Base-by-base conservation (phyloP, 1,140 invertebrate genomes). In the Eumaeus atala region DNA sequence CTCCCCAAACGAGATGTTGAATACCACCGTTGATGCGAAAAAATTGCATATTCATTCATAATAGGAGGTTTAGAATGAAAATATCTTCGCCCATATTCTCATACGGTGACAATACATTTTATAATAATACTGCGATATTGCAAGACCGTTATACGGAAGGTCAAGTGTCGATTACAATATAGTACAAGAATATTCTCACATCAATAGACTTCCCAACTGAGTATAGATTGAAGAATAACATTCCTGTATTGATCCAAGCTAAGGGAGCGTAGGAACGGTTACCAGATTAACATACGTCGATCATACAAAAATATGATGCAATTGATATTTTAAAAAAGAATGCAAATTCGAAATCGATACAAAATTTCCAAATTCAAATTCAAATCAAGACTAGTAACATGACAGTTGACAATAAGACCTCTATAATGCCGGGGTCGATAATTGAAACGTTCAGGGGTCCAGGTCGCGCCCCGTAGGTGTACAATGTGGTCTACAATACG, bases 401-500 rank as follows among this genome's bases (percentile, higher is more conserved):
- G 33, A 44, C 33, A 53, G 21, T 42, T 53, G 42, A 44, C 38
- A 53, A 53, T 42, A 42, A 44, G 40, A 53, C 51, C 38, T 51
- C 40, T 44, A 83, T n/a, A n/a, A n/a, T 67, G 40, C 8, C 58
- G 65, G 57, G 64, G 78, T 79, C 74, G 66, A 79, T 80, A 81
- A 82, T 81, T 79, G 77, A 83, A 84, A 79, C 77, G 77, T 84
- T 76, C 66, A 60, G 68, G 69, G 74, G 73, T 69, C 65, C 65
- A 71, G 78, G 77, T 84, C 81, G 78, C 78, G 81, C 81, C 78
- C 78, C 66, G 62, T 63, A 70, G 70, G 67, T 72, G 63, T 62
- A 70, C 77, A 75, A 79, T 73, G 73, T 68, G 73, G 70, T 75
- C 74, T 64, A 73, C 75, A 75, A 79, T 77, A 70, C 72, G 64